Conservation (phyloP, 2,888 invertebrate genomes). For the Hipparchia sbordonii region DNA sequence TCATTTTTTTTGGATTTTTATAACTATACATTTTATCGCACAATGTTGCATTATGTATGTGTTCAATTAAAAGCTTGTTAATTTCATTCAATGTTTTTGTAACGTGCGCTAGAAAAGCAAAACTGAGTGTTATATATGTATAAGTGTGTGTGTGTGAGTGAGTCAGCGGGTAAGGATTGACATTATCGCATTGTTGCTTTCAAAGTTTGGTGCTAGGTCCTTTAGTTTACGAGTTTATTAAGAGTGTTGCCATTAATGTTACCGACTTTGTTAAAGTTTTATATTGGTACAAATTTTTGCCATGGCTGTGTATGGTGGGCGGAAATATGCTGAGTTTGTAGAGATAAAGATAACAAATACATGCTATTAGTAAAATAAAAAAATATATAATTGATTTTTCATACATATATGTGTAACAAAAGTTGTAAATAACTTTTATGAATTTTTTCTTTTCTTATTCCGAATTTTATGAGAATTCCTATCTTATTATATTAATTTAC, state of each 20-base stretch:
- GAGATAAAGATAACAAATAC: neutral
- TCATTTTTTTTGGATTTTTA: too few relatives aligned
- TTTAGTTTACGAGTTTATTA: neutral
- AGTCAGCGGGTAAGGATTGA: neutral
- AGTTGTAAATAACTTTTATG: neutral
- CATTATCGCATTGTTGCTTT: neutral
- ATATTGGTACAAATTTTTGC: neutral
- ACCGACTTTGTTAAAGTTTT: neutral
- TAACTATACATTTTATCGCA: too few relatives aligned
- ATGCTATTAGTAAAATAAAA: too few relatives aligned
- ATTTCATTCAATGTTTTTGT: too few relatives aligned
- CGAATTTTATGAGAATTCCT: neutral
- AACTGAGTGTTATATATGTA: too few relatives aligned
- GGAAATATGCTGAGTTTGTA: neutral
- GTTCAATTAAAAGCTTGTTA: too few relatives aligned
- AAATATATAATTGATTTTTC: too few relatives aligned
- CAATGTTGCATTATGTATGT: too few relatives aligned
- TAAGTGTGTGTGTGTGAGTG: too few relatives aligned
- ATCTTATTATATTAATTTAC: neutral
- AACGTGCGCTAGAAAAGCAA: too few relatives aligned
- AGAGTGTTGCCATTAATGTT: constrained; percentile 7
- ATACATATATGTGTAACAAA: neutral
- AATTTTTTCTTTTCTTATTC: neutral
- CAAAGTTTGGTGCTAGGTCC: neutral
- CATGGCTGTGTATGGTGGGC: neutral